These are phyloP conservation scores for Nansenia antarctica DNA, from an alignment of 2,113 vertebrate species.

Conservation along the genomic window DNA sequence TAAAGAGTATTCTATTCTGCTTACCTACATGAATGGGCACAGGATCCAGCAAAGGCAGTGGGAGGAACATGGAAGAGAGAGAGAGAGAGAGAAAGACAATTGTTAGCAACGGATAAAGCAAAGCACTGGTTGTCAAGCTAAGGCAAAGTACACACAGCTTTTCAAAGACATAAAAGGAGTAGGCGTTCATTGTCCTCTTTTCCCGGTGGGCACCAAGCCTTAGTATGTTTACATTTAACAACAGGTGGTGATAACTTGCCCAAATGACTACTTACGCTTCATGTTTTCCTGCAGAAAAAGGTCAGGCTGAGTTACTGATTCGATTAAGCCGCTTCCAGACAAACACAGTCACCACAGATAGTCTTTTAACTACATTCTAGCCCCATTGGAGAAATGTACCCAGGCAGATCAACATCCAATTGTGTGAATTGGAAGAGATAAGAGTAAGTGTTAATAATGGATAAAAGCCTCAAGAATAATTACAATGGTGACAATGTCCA, in stretches of 20 bases:
- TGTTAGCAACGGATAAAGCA: neutral
- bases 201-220: neutral
- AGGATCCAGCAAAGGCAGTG: neutral
- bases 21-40: conserved; percentile 72
- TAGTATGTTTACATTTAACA: neutral
- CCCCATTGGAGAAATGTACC: neutral
- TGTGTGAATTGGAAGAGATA: neutral
- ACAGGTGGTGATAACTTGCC: neutral
- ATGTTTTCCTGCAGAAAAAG: no score
- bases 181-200: neutral
- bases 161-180: neutral
- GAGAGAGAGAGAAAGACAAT: neutral
- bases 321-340: no score
- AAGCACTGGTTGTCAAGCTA: neutral
- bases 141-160: neutral
- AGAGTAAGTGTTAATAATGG: neutral
- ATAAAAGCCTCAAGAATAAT: no score
- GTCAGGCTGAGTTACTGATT: no score
- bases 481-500: neutral
- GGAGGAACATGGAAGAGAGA: conserved; percentile 28
- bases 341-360: no score
- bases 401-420: neutral
- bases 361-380: no score
- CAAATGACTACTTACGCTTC: no score
- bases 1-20: conserved; percentile 23